Evolutionary conservation across 2,797 vertebrate species (phyloP).

Genomic region (Buphagus erythrorhynchus): DNA sequence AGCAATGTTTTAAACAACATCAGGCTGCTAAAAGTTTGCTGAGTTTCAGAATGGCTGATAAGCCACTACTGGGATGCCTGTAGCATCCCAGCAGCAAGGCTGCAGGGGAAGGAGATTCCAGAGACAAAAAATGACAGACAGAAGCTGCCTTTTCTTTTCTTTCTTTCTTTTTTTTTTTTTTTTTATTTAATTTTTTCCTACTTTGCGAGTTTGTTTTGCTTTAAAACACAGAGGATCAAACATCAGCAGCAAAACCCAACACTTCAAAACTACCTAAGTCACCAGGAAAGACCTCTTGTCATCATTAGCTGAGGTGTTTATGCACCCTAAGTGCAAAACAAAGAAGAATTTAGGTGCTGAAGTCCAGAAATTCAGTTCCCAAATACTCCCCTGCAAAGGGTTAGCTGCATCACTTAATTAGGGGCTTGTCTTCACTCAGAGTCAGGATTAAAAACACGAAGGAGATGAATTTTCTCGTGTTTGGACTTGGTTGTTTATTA

Average conservation of each 20-base stretch:
- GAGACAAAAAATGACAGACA: background rate
- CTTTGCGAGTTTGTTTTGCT: background rate
- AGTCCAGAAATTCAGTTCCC: background rate
- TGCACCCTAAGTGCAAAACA: background rate
- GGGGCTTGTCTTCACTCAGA: too few species aligned
- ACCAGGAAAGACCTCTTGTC: background rate
- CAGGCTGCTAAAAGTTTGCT: background rate
- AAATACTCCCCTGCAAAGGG: background rate
- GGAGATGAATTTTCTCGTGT: too few species aligned
- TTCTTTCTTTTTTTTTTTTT: background rate
- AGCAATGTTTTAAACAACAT: background rate
- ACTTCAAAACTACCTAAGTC: background rate
- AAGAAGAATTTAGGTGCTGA: background rate
- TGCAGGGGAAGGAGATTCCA: background rate
- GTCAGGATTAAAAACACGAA: too few species aligned
- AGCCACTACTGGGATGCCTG: background rate
- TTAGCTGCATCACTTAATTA: too few species aligned
- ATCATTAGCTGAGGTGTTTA: background rate
- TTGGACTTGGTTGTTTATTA: too few species aligned
- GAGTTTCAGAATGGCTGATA: background rate
- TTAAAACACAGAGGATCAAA: background rate
- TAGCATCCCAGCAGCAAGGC: background rate
- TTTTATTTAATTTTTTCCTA: background rate
- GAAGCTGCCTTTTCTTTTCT: background rate
- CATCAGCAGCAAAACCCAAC: background rate